phyloP scores from a whole-genome alignment of 2,888 invertebrate species.

The Brachyptera risi region DNA sequence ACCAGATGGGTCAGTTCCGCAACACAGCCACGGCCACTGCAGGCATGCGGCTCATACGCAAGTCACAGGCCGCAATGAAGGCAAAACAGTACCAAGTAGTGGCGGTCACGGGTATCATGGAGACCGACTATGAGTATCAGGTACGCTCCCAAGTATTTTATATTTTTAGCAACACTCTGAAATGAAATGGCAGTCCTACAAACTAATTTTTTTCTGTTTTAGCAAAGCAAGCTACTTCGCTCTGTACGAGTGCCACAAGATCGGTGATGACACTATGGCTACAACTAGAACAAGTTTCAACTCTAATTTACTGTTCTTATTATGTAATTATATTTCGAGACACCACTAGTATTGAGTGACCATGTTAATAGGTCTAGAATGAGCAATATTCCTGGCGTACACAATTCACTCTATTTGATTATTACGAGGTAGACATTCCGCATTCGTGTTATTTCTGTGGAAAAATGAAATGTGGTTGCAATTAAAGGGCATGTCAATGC shows the following conservation, averaged over 20 bases:
- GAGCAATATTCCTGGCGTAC: no score
- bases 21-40: constrained; percentile 55
- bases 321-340: no score
- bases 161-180: not conserved
- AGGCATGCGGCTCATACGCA: constrained; percentile 63
- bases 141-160: not conserved
- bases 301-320: no score
- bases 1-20: constrained; percentile 67
- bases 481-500: no score
- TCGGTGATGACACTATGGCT: constrained; percentile 59
- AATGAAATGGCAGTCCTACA: not conserved
- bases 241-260: constrained; percentile 71
- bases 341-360: no score
- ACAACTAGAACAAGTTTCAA: no score
- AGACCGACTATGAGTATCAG: constrained; percentile 70
- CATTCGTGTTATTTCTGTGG: no score
- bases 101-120: constrained; percentile 68
- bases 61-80: constrained; percentile 71
- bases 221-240: constrained; percentile 74
- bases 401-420: no score
- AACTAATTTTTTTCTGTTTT: constrained; percentile 43
- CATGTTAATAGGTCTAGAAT: no score
- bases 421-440: no score
- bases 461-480: no score
- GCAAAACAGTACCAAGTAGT: constrained; percentile 85